Evolutionary conservation across 2,888 invertebrate species (phyloP).

Genomic region (Lypha dubia): DNA sequence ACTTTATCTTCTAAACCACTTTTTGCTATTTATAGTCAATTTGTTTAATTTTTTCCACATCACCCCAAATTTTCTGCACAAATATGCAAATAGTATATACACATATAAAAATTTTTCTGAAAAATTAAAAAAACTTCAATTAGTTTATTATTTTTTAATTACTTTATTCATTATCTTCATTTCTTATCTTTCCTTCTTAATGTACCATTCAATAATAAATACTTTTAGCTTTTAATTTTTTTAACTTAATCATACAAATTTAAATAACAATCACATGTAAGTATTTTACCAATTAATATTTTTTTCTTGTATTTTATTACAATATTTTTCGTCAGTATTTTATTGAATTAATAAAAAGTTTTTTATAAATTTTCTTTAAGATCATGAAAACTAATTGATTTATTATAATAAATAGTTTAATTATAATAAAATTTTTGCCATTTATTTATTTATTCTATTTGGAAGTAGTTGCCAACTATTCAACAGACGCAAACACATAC

Average conservation of each 20-base stretch:
- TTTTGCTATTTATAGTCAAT: no score
- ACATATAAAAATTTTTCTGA: background rate
- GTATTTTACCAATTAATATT: slow-evolving; percentile 59
- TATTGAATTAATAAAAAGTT: slow-evolving; percentile 51
- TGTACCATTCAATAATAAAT: slow-evolving; percentile 66
- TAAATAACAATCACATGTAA: slow-evolving; percentile 72
- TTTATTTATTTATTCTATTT: slow-evolving; percentile 7
- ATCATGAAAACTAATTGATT: slow-evolving; percentile 59
- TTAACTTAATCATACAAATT: slow-evolving; percentile 70
- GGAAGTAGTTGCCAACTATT: slow-evolving; percentile 12
- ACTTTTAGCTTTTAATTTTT: slow-evolving; percentile 39
- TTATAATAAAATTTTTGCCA: slow-evolving; percentile 38
- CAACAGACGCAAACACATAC: slow-evolving; percentile 8
- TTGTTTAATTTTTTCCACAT: no score
- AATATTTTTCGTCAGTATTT: slow-evolving; percentile 27
- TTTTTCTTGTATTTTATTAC: slow-evolving; percentile 38
- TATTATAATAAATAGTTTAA: slow-evolving; percentile 13
- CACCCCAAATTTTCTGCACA: no score
- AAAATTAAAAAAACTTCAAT: slow-evolving; percentile 12
- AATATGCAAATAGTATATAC: no score
- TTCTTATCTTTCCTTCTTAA: slow-evolving; percentile 42
- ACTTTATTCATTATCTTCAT: slow-evolving; percentile 32
- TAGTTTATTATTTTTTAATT: slow-evolving; percentile 10
- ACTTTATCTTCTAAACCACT: no score
- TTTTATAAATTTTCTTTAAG: slow-evolving; percentile 44